Conservation (phyloP, 2,797 vertebrate genomes). For the Siniperca scherzeri region DNA sequence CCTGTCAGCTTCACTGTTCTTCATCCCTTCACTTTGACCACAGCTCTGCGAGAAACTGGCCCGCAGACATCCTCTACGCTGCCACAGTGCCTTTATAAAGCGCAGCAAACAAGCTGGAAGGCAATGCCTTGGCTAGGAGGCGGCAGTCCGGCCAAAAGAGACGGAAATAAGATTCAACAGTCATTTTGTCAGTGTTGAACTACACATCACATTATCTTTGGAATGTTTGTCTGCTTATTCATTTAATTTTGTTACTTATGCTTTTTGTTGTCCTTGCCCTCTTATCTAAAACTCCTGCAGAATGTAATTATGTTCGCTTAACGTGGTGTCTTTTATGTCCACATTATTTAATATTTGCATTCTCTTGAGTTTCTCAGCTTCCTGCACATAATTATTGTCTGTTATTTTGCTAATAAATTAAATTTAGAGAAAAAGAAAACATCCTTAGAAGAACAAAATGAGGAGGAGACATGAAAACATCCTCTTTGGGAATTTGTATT, state of each 20-base stretch:
- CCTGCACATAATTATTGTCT: neutral
- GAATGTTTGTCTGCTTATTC: neutral
- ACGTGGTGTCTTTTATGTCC: neutral
- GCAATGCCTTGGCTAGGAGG: neutral
- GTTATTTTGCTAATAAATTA: conserved; percentile 22
- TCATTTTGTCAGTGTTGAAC: neutral
- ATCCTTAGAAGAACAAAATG: conserved; percentile 27
- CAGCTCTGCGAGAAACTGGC: neutral
- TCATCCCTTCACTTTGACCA: conserved; percentile 38
- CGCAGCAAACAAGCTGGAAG: conserved; percentile 6
- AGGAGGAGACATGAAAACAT: conserved; percentile 20
- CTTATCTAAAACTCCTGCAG: conserved; percentile 14
- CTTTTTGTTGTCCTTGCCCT: conserved; percentile 5
- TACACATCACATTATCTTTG: neutral
- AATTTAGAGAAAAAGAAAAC: conserved; percentile 30
- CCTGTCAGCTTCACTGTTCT: conserved; percentile 30
- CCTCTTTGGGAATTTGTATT: conserved; percentile 40
- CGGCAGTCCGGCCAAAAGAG: neutral
- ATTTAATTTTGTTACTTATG: neutral
- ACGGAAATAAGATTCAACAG: neutral
- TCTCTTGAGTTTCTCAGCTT: conserved; percentile 9
- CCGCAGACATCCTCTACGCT: neutral
- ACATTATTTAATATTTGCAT: conserved; percentile 1
- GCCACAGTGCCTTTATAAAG: conserved; percentile 3
- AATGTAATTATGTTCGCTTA: conserved; percentile 19